phyloP scores from a whole-genome alignment of 1,140 invertebrate genomes.

The Drosophila jambulina region DNA sequence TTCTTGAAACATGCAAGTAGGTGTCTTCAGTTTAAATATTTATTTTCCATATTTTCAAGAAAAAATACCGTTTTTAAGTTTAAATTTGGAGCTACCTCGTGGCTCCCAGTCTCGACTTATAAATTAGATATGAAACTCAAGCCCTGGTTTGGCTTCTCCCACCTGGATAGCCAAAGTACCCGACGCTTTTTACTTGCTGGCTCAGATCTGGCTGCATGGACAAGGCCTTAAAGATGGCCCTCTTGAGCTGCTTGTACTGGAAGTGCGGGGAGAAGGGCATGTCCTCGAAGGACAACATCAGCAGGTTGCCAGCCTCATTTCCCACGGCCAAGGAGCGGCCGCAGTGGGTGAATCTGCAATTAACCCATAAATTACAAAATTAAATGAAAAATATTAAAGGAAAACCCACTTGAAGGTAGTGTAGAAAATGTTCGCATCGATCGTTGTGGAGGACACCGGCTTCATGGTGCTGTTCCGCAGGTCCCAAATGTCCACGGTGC shows the following conservation, averaged over 20 bases:
- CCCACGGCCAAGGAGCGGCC: constrained; percentile 89
- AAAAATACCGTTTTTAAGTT: not conserved
- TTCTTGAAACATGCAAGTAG: not conserved
- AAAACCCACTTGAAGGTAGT: constrained; percentile 71
- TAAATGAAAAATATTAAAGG: not conserved
- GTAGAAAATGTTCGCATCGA: constrained; percentile 79
- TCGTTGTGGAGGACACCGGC: constrained; percentile 86
- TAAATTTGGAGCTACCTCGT: not conserved
- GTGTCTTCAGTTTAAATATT: not conserved
- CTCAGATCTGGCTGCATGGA: constrained; percentile 88
- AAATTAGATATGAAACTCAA: not conserved
- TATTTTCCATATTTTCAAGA: not conserved
- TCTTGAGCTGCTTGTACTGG: constrained; percentile 87
- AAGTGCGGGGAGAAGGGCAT: constrained; percentile 89
- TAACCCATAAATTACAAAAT: not conserved
- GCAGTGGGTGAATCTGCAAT: constrained; percentile 87
- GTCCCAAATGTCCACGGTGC: constrained; percentile 91
- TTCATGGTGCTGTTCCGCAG: constrained; percentile 88
- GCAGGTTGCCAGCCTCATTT: constrained; percentile 88
- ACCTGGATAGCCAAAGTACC: constrained; percentile 75
- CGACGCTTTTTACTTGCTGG: constrained; percentile 87
- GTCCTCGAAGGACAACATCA: constrained; percentile 89
- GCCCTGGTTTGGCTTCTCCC: constrained; percentile 42
- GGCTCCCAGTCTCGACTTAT: not conserved
- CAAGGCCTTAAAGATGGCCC: constrained; percentile 87